Conservation (phyloP, 2,888 invertebrate genomes). For the Acleris laterana region DNA sequence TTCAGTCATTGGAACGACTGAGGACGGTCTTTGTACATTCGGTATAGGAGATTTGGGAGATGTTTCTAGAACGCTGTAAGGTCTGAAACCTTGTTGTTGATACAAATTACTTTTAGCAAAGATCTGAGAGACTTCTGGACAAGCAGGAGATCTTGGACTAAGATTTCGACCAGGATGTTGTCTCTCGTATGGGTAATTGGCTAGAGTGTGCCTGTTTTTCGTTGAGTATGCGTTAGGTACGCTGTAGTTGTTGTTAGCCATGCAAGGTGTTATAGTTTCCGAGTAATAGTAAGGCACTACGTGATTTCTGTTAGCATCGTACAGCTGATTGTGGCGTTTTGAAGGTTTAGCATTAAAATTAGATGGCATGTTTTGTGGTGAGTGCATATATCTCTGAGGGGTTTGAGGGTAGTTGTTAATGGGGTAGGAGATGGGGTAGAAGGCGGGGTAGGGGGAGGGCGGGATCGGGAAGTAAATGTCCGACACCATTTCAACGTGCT, state of each 20-base stretch:
- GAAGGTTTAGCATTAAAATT: constrained; percentile 56
- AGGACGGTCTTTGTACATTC: constrained; percentile 67
- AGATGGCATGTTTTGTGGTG: constrained; percentile 67
- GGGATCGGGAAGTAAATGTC: constrained; percentile 88
- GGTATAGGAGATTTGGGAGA: constrained; percentile 61
- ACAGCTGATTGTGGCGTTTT: constrained; percentile 74
- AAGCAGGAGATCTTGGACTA: constrained; percentile 54
- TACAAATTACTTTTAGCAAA: constrained; percentile 58
- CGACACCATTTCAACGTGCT: constrained; percentile 91
- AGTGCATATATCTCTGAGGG: constrained; percentile 62
- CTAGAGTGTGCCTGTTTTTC: constrained; percentile 69
- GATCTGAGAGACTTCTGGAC: constrained; percentile 61
- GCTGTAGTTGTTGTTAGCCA: constrained; percentile 72
- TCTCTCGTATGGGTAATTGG: constrained; percentile 66
- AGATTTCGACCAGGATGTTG: constrained; percentile 63
- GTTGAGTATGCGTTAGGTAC: constrained; percentile 53
- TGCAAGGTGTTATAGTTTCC: constrained; percentile 74
- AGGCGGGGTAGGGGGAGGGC: constrained; percentile 74
- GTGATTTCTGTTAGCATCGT: constrained; percentile 84
- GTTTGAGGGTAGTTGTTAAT: constrained; percentile 76
- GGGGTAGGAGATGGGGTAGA: constrained; percentile 76
- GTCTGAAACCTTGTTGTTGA: constrained; percentile 66
- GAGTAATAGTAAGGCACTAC: constrained; percentile 80
- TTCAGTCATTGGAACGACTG: constrained; percentile 76
- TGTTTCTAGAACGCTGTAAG: constrained; percentile 76